Evolutionary conservation across 2,797 vertebrate genomes (phyloP), one percentile per base, ranked within the genome.

Genomic region (Synanceia verrucosa): DNA sequence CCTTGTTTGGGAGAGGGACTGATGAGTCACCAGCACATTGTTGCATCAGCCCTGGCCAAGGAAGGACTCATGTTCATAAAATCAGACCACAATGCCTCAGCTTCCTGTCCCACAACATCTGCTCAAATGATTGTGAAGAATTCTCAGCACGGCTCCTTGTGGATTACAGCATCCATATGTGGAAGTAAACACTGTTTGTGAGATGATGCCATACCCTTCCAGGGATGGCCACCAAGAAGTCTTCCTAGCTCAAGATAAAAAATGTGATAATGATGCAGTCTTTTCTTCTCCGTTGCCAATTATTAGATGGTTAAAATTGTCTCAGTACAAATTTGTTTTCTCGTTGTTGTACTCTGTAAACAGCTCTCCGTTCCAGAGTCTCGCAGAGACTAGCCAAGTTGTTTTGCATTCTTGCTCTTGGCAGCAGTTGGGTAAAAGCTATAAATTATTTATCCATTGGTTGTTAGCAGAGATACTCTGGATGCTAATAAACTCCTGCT

Each of bases 391-490:
- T 60, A 23, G 70, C 69, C 51, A 39, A 73, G 69, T 85, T 87
- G 83, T 88, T 93, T 87, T 88, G 67, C 67, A 76, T 75, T 85
- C 44, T 70, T 78, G 81, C 82, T 91, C 63, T 72, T 70, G 61
- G 76, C 87, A 84, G 81, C 86, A 86, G 86, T 85, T 76, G 82
- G 87, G 82, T 90, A 90, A 90, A 89, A 87, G 73, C 71, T 77
- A 89, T 92, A 89, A 88, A 93, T 88, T 79, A 92, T 93, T 88
- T 89, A 92, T 91, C 74, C 29, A 39, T 53, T 24, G 88, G 79
- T 89, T 93, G 83, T 89, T 90, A 88, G 86, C 82, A 72, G 86
- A 85, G 85, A 86, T 76, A 68, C 78, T 65, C 78, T 78, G 83
- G 87, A 86, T 91, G 76, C 89, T 91, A 90, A 94, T 91, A 87